Conservation (phyloP, 2,888 invertebrate genomes). For the Monochamus alternatus region DNA sequence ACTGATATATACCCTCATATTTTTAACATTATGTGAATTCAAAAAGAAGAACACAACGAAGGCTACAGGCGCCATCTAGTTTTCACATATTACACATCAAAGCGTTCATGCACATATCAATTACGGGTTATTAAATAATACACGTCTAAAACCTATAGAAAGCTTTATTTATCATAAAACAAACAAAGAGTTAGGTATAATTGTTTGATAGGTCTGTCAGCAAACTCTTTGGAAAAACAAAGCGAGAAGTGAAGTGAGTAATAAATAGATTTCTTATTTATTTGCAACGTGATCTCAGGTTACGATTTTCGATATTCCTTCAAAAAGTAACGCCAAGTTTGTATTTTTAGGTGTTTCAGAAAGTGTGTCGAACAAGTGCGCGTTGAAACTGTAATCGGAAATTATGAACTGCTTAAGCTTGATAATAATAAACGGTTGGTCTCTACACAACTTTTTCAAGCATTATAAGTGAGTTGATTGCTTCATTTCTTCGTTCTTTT, state of each 20-base stretch:
- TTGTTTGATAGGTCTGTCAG: constrained; percentile 5
- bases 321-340: background rate
- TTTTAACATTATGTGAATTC: constrained; percentile 27
- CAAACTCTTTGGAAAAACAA: background rate
- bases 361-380: background rate
- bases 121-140: constrained; percentile 15
- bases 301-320: background rate
- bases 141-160: constrained; percentile 34
- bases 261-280: background rate
- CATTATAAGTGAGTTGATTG: too few relatives aligned
- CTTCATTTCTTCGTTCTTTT: too few relatives aligned
- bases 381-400: too few relatives aligned
- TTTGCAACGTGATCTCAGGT: background rate
- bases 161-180: constrained; percentile 40
- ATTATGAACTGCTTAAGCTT: too few relatives aligned
- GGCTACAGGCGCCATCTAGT: background rate
- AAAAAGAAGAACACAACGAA: too few relatives aligned
- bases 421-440: too few relatives aligned
- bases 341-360: background rate
- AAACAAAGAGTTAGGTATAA: constrained; percentile 33
- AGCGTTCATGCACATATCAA: background rate
- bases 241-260: background rate
- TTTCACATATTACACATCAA: background rate
- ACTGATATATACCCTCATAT: constrained; percentile 19
- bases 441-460: too few relatives aligned